phyloP scores from a whole-genome alignment of 2,113 vertebrate species.

The Smithornis capensis region DNA sequence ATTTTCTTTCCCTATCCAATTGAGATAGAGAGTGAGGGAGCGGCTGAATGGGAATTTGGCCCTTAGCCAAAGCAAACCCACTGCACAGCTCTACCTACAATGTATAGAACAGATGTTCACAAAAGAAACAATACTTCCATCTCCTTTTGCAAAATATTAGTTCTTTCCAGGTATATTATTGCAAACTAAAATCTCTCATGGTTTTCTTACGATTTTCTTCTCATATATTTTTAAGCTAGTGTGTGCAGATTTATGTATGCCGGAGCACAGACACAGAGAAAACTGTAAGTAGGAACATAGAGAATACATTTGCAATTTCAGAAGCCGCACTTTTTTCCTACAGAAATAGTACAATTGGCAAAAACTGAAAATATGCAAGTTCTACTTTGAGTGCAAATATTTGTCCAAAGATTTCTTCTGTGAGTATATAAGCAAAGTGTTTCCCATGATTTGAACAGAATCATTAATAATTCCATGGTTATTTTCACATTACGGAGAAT shows the following conservation, averaged over 20 bases:
- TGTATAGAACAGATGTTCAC: background rate
- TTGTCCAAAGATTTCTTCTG: background rate
- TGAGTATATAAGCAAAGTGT: background rate
- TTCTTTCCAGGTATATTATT: background rate
- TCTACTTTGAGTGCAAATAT: background rate
- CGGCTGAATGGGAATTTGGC: background rate
- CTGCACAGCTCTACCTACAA: background rate
- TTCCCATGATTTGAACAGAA: background rate
- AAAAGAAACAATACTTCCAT: background rate
- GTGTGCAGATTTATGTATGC: background rate
- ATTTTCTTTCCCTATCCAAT: background rate
- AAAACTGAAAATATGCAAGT: background rate
- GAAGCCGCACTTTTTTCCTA: background rate
- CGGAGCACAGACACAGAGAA: background rate
- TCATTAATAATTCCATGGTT: background rate
- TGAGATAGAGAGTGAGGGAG: background rate
- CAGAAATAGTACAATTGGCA: background rate
- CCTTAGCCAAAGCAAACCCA: background rate
- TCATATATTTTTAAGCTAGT: background rate
- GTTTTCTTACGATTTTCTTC: background rate
- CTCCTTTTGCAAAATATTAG: background rate
- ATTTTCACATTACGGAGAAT: background rate
- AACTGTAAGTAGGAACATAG: background rate
- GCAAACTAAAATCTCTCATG: background rate
- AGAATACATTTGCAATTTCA: background rate